Evolutionary conservation across 2,797 vertebrate genomes (phyloP), one percentile per base, ranked within the genome.

Genomic region (Diplodus puntazzo): DNA sequence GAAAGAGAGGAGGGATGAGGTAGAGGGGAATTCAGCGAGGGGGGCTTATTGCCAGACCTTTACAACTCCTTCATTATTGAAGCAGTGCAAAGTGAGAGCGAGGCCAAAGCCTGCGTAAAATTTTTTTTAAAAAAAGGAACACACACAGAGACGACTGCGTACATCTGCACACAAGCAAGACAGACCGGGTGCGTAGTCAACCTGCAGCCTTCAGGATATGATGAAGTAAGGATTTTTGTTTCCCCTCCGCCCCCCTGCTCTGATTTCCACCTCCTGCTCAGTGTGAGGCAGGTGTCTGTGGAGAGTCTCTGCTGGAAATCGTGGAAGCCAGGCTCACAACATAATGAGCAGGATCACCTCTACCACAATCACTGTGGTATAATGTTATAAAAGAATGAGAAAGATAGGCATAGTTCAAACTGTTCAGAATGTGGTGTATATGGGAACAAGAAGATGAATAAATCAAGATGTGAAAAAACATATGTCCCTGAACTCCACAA

Each of bases 1-100:
- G 62, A 62, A 66, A 58, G 39, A 34, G 34, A 34, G 57, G 55
- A 77, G 68, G 68, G 75, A 65, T 64, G 75, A 65, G 66, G 67
- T 68, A 60, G 61, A 58, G 55, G 73, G 64, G 42, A 77, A 79
- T 80, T 81, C 85, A 76, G 85, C 70, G 61, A 84, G 80, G 77
- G 86, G 84, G 34, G 27, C 80, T 82, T 78, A 74, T 73, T 87
- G 83, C 85, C 85, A 93, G 88, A 87, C 87, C 81, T 91, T 92
- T 86, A 87, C 86, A 88, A 75, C 84, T 90, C 76, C 85, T 90
- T 86, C 84, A 94, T 92, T 92, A 92, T 79, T 87, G 77, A 90
- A 83, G 79, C 69, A 46, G 75, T 71, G 85, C 77, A 73, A 86
- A 80, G 71, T 64, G 73, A 82, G 77, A 86, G 70, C 45, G 58